A percentile compares a stretch with the other conserved stretches of the same genome.
Evolutionary conservation across 37 sponge, comb jelly and placozoan species (phyloP).

Genomic region (Halichondria panicea): DNA sequence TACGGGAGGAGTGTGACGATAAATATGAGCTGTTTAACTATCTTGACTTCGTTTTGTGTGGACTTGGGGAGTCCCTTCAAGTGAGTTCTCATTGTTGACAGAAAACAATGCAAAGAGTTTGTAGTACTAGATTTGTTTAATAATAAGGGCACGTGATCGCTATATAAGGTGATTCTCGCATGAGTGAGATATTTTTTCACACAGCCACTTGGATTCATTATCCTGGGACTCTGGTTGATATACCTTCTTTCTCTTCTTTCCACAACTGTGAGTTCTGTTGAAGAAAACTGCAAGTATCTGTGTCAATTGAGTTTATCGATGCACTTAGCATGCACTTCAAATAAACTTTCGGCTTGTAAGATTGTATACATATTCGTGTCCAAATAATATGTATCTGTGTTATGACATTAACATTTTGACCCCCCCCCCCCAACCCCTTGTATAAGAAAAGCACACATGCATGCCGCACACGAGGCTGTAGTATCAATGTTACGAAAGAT

Average conservation of each 20-base stretch:
- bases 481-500: no score
- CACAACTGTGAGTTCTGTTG: slow-evolving; percentile 69
- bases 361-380: neutral
- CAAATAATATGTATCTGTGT: neutral
- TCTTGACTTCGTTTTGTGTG: slow-evolving; percentile 1
- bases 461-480: no score
- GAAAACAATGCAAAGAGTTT: neutral
- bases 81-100: neutral
- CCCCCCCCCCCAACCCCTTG: no score
- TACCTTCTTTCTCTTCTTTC: slow-evolving; percentile 71
- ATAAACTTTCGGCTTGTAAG: neutral
- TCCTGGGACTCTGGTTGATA: slow-evolving; percentile 63
- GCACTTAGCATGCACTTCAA: no score
- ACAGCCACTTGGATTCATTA: slow-evolving; percentile 41
- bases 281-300: no score
- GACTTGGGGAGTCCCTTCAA: slow-evolving; percentile 20
- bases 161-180: no score
- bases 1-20: slow-evolving; percentile 3
- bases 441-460: no score
- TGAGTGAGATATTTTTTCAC: neutral
- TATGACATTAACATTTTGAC: neutral
- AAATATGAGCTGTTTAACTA: slow-evolving; percentile 20
- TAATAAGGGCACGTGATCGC: neutral
- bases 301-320: neutral
- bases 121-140: neutral